Evolutionary conservation across 2,888 invertebrate genomes (phyloP), one percentile per base, ranked within the genome.

Genomic region (Branchipolynoe longqiensis): DNA sequence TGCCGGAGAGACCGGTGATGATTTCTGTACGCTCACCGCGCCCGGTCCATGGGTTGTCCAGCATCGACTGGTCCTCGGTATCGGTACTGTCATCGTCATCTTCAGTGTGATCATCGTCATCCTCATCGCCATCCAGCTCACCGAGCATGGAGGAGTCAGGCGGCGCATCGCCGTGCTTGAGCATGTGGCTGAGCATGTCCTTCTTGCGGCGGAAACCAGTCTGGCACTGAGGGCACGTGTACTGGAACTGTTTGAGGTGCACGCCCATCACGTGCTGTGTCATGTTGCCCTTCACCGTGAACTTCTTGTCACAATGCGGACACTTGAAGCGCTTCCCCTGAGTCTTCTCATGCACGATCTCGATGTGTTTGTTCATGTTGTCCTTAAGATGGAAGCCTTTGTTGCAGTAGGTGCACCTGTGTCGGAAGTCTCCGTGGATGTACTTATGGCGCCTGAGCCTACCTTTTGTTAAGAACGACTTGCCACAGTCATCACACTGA

Each of bases 301-400:
- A 87, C 31, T 54, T 64, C 84, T 86, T 87, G 41, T 56, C 59
- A 40, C 87, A 87, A 41, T 86, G 69, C 25, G 62, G 40, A 40
- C 87, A 87, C 82, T 81, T n/a, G 38, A 81, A 84, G 22, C 62
- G 36, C 62, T 84, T 73, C 18, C 74, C 73, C 25, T 81, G 31
- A 14, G 38, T 62, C 78, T 84, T 82, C 40, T 87, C 87, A 62
- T 87, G 87, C 4, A 87, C 84, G 28, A 87, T 85, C 28, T 86
- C 85, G 12, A 87, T 83, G 54, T 87, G 87, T 36, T 87, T 87
- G 59, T 86, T 85, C 87, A 87, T 87, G 84, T 87, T 87, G 82
- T 87, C 87, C 33, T 82, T 86, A n/a, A 87, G 58, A 36, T 87
- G 87, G 82, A 87, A 87, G 36, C 87, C 87, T 56, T 87, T 87